Evolutionary conservation across 2,888 invertebrate species (phyloP), one percentile per base, ranked within the genome.

Genomic region (Trissolcus brochymenae): DNA sequence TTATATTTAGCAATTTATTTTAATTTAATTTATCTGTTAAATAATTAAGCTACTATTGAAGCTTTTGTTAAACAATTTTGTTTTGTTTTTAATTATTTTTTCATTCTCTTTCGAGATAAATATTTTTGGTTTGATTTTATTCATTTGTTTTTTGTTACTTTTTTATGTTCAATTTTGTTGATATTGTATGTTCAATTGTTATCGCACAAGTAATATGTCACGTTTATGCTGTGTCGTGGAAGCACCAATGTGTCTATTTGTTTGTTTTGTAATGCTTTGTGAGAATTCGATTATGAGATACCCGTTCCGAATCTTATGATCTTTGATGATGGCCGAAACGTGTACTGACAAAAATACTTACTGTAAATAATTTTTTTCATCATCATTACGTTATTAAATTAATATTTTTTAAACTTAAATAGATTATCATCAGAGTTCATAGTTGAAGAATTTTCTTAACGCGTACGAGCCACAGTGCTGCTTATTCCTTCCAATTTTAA

Each of bases 221-320:
- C 46, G 53, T 35, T 35, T 50, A 56, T 53, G 56, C 57, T 61
- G 61, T 64, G 41, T 46, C 57, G 70, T 75, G 75, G 59, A 65
- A 64, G 70, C 64, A 70, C 50, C 43, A 60, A 74, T 68, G 68
- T 70, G 70, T 74, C 67, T 74, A 73, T 68, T 67, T 68, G 75
- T 75, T 75, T 65, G 75, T 67, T 64, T 68, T 75, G 50, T 64
- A 50, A 55, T 60, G 68, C 64, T 68, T 75, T 68, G 56, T 53
- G 53, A 62, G n/a, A 56, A 49, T 35, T 35, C 7, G 35, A 35
- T 35, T 35, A 35, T 35, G 35, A 11, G 35, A 11, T 35, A 35
- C 35, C 9, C 11, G 35, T 35, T 35, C 1, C 35, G 9, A 35
- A 35, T 35, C 35, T 4, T 55, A 35, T 35, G 35, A 35, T 35